phyloP scores from a whole-genome alignment of 2,113 vertebrate species.

The Corydoras maculifer region DNA sequence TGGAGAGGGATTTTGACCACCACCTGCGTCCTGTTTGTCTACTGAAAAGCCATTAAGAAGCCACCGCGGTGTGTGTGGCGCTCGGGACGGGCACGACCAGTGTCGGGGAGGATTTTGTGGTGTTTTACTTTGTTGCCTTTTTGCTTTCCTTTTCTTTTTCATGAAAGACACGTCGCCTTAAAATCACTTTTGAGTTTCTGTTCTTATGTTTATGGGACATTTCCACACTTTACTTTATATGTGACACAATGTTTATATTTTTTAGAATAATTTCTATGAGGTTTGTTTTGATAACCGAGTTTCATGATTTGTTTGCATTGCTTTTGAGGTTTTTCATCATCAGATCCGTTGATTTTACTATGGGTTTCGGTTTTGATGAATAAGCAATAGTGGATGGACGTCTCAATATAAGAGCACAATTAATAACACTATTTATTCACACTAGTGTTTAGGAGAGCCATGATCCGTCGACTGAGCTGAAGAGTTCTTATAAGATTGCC shows the following conservation, averaged over 20 bases:
- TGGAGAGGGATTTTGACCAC: conserved; percentile 34
- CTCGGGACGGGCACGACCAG: conserved; percentile 45
- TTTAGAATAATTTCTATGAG: conserved; percentile 50
- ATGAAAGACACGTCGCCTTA: conserved; percentile 78
- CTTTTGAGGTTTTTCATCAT: conserved; percentile 16
- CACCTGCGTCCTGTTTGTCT: conserved; percentile 50
- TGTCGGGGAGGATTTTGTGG: conserved; percentile 48
- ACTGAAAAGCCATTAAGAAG: conserved; percentile 73
- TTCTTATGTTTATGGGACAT: conserved; percentile 56
- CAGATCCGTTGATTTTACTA: conserved; percentile 11
- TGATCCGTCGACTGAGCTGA: conserved; percentile 60
- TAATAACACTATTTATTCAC: conserved; percentile 57
- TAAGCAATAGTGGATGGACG: conserved; percentile 87
- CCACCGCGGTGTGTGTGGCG: conserved; percentile 60
- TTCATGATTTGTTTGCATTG: conserved; percentile 53
- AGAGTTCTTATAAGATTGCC: conserved; percentile 29
- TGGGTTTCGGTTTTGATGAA: conserved; percentile 34
- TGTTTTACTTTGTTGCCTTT: conserved; percentile 41
- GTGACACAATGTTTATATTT: conserved; percentile 45
- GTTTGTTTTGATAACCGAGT: conserved; percentile 62
- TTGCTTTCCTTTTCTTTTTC: conserved; percentile 55
- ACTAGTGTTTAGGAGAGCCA: conserved; percentile 67
- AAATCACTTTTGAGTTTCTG: conserved; percentile 66
- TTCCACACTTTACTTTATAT: conserved; percentile 27
- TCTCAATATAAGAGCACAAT: conserved; percentile 82